Evolutionary conservation across 2,113 vertebrate genomes (phyloP).

Genomic region (Plotosus lineatus): DNA sequence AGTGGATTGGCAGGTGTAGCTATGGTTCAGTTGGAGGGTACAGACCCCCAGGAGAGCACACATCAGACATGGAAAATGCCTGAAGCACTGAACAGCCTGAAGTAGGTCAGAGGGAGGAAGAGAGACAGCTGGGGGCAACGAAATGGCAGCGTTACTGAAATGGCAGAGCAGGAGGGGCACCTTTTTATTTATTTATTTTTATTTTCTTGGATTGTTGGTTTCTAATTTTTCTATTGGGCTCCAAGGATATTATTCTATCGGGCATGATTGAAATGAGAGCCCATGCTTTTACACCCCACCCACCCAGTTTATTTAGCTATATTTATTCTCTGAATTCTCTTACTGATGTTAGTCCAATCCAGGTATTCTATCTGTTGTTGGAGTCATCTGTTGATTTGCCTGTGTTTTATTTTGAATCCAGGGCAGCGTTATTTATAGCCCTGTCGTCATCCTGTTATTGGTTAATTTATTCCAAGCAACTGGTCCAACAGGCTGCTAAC

Average conservation of each 20-base stretch:
- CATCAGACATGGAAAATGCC: conserved; percentile 56
- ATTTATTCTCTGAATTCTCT: background rate
- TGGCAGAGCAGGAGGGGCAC: conserved; percentile 8
- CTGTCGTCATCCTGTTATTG: background rate
- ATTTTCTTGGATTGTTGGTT: background rate
- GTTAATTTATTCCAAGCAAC: background rate
- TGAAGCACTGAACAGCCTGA: conserved; percentile 57
- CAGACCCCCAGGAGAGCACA: conserved; percentile 59
- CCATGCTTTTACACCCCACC: background rate
- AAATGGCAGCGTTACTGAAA: conserved; percentile 26
- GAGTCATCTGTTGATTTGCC: background rate
- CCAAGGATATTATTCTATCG: background rate
- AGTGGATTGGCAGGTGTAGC: conserved; percentile 54
- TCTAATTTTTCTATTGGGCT: background rate
- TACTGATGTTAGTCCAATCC: background rate
- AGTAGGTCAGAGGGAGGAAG: conserved; percentile 58
- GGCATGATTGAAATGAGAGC: background rate
- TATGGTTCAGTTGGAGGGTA: conserved; percentile 67
- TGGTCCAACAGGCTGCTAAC: background rate
- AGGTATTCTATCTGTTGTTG: background rate
- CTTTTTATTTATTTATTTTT: background rate
- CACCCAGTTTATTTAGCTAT: background rate
- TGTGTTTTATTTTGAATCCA: background rate
- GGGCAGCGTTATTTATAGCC: background rate
- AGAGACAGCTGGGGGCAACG: background rate